Base-by-base conservation (phyloP, 2,797 vertebrate species). In the Gambelia wislizenii region DNA sequence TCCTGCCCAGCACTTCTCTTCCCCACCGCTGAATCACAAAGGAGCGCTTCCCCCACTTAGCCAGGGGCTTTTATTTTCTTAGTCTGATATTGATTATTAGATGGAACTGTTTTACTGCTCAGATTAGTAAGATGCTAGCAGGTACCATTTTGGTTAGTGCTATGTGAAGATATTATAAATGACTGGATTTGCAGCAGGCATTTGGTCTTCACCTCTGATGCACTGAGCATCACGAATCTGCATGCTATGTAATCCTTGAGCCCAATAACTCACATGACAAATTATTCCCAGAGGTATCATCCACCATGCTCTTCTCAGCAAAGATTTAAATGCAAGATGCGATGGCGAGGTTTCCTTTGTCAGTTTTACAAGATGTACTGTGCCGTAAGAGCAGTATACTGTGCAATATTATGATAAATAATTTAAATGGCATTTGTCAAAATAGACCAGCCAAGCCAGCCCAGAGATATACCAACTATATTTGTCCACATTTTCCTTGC, bases 381-480 rank as follows among this genome's bases (percentile, higher is more conserved):
- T 0, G 0, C 8, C 77, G 44, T 88, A 81, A 70, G 47, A 85
- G 72, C 56, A 88, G 88, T 90, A 92, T 86, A 83, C 77, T 59
- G 22, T 49, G 74, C 93, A 92, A 81, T 36, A 25, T 80, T 89
- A 83, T 49, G 75, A 83, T 93, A 92, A 96, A 95, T 94, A 94
- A 95, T 94, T 92, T 85, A 94, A 93, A 87, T 33, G 87, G 59
- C 87, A 90, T 90, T 92, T 89, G 89, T 87, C 81, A 90, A 93
- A 85, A 89, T 85, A 91, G 93, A 94, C 83, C 90, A 92, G 85
- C 0, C 0, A 86, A 76, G 7, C 72, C 36, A 54, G 42, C 30
- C 33, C 36, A 27, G 36, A 83, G 64, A 80, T 87, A 39, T 74
- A 64, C 64, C 44, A 18, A 30, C 42, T 18, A 42, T 61, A 54